These are phyloP conservation scores for Leptopterna dolabrata DNA, from an alignment of 2,888 invertebrate genomes.

Conservation along the genomic window DNA sequence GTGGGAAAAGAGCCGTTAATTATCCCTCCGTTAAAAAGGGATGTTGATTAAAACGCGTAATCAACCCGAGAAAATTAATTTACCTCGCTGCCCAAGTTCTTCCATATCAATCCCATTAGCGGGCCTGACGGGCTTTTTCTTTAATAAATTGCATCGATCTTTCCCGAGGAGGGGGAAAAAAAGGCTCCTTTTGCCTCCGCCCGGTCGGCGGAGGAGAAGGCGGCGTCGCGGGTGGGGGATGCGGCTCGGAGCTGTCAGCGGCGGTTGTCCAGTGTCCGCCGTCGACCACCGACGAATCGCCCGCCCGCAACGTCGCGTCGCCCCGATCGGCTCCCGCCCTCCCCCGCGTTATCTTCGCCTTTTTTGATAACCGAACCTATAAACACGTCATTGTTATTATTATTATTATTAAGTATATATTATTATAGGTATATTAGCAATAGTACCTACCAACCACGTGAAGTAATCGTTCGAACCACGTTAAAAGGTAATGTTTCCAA, in stretches of 20 bases:
- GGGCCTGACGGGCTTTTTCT: not conserved
- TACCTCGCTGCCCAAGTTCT: not conserved
- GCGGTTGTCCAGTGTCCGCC: no score
- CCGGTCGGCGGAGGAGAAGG: not conserved
- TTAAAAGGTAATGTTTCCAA: no score
- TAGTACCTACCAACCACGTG: no score
- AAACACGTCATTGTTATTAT: no score
- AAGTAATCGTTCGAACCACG: no score
- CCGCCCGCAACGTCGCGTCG: not conserved
- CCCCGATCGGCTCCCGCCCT: not conserved
- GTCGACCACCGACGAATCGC: no score
- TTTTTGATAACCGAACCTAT: no score
- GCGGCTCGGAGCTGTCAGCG: no score
- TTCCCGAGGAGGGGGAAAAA: not conserved
- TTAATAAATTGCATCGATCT: constrained; percentile 8
- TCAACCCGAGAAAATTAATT: not conserved
- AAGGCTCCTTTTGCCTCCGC: no score
- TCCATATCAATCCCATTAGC: constrained; percentile 2
- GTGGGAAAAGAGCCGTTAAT: not conserved
- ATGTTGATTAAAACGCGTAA: not conserved
- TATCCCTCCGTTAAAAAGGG: not conserved
- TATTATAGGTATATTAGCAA: no score
- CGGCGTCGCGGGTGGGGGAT: not conserved
- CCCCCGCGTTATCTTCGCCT: not conserved
- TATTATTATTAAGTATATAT: no score